Conservation (phyloP, 2,888 invertebrate genomes). For the Helleia helle region DNA sequence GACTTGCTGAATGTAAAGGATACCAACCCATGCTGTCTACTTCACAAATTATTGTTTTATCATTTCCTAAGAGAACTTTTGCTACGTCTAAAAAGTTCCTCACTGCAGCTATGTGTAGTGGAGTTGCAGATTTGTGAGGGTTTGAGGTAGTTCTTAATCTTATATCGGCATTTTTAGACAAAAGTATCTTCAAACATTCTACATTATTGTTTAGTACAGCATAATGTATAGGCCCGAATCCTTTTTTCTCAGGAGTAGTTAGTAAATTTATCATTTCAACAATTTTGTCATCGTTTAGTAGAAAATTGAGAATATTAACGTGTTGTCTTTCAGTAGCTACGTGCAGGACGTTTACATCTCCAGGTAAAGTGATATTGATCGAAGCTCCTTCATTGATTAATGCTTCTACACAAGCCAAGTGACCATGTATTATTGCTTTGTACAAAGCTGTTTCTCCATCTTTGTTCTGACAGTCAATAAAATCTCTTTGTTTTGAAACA, state of each 20-base stretch:
- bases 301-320: conserved; percentile 62
- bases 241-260: conserved; percentile 48
- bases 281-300: conserved; percentile 57
- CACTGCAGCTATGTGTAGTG: conserved; percentile 59
- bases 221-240: conserved; percentile 66
- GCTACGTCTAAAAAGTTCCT: conserved; percentile 52
- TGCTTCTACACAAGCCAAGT: conserved; percentile 51
- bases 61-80: conserved; percentile 42
- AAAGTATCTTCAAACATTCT: conserved; percentile 55
- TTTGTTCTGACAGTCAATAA: conserved; percentile 58
- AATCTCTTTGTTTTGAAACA: conserved; percentile 57
- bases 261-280: conserved; percentile 42
- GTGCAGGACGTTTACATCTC: conserved; percentile 73
- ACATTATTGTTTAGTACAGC: conserved; percentile 69
- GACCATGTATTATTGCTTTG: conserved; percentile 54
- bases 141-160: conserved; percentile 50
- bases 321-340: conserved; percentile 73
- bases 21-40: conserved; percentile 50
- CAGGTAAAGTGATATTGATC: conserved; percentile 48
- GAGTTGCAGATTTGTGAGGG: conserved; percentile 54
- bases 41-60: conserved; percentile 55
- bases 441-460: conserved; percentile 65
- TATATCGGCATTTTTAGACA: conserved; percentile 58
- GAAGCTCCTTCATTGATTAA: conserved; percentile 63
- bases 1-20: conserved; percentile 63